Evolutionary conservation across 1,140 invertebrate genomes (phyloP).

Genomic region (Pogonognathellus flavescens): DNA sequence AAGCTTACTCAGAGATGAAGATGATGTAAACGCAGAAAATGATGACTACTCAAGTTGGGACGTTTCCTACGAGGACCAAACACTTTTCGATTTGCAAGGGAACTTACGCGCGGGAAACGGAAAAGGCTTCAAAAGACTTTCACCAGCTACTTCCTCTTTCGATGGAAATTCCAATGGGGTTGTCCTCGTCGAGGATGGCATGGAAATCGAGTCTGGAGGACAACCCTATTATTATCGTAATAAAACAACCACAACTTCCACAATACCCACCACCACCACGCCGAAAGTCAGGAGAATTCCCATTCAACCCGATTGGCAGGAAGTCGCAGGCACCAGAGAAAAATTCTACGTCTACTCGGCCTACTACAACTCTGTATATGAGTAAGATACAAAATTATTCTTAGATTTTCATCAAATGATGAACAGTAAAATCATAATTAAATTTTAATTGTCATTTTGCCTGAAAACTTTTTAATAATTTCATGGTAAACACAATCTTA

Average conservation of each 20-base stretch:
- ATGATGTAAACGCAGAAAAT: constrained; percentile 31
- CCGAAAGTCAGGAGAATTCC: constrained; percentile 3
- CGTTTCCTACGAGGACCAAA: constrained; percentile 62
- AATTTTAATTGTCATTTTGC: not conserved
- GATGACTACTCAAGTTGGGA: constrained; percentile 61
- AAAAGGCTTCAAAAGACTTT: too few relatives aligned
- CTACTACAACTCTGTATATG: constrained; percentile 77
- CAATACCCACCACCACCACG: not conserved
- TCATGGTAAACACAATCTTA: not conserved
- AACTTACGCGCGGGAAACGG: too few relatives aligned
- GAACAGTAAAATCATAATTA: not conserved
- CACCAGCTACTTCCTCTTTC: not conserved
- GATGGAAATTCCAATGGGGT: not conserved
- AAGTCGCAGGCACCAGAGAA: constrained; percentile 69
- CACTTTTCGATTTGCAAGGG: constrained; percentile 4
- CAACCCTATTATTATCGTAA: too few relatives aligned
- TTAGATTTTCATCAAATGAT: not conserved
- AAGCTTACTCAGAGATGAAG: constrained; percentile 55
- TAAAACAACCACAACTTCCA: too few relatives aligned
- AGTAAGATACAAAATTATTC: constrained; percentile 56
- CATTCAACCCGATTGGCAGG: constrained; percentile 69
- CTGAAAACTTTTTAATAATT: not conserved
- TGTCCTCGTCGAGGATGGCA: too few relatives aligned
- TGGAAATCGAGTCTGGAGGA: too few relatives aligned
- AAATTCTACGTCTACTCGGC: constrained; percentile 95